Evolutionary conservation across 2,888 invertebrate genomes (phyloP), one percentile per base, ranked within the genome.

Genomic region (Cabera pusaria): DNA sequence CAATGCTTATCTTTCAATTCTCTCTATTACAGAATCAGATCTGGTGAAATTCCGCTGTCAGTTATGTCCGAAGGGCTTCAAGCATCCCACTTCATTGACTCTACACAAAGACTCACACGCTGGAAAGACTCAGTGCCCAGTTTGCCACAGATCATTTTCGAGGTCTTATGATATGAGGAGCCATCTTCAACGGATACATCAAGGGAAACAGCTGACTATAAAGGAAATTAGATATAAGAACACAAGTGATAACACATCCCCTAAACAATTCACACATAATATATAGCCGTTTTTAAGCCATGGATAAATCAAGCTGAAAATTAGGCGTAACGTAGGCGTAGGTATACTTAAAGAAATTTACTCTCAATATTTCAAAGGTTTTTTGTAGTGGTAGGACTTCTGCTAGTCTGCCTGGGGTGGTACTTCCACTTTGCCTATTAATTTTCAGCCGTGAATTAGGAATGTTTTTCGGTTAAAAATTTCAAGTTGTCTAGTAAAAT

Each of bases 81-180:
- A 91, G 64, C 91, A 91, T 70, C 91, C 91, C 6, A 92, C 91
- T 49, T 92, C 92, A 33, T 72, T 92, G 59, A 91, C 91, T 37
- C 77, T 92, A 29, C 92, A 92, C 62, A 91, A 90, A 73, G 91
- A 91, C 64, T 90, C 91, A 24, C 92, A 92, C 55, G 90, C 90
- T 31, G 92, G 92, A 11, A 91, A 92, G 69, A 92, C 92, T 9
- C 90, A 90, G 57, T 92, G 92, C 55, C 92, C 92, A 5, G 90
- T 92, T 31, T 92, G 92, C 55, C 90, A 88, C 49, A 81, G 91
- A 48, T 90, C 91, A 42, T 92, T 92, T 65, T 92, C 91, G 52
- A 76, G 92, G 43, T 91, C 90, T 44, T 92, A 92, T 59, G 91
- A 92, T 51, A 92, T 92, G 92, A 78, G 90, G 50, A 90, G 90